Evolutionary conservation across 2,797 vertebrate species (phyloP).

Genomic region (Anguilla pacifica): DNA sequence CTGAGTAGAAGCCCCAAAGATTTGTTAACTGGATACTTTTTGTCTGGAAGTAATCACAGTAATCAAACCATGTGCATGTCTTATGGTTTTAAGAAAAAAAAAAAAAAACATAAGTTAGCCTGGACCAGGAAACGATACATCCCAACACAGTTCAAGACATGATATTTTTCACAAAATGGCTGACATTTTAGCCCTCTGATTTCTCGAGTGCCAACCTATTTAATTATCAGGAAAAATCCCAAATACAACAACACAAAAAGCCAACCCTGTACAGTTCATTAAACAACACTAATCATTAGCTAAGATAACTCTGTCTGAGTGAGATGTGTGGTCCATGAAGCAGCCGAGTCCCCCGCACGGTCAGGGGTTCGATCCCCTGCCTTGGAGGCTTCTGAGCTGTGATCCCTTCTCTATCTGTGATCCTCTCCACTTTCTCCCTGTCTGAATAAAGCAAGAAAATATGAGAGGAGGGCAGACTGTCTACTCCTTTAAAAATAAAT

Average conservation of each 20-base stretch:
- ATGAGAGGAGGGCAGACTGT: not conserved
- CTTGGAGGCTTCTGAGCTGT: not conserved
- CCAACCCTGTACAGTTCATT: not conserved
- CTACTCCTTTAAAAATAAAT: not conserved
- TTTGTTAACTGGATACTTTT: not conserved
- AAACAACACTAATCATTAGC: not conserved
- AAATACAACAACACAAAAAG: not conserved
- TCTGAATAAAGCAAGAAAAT: not conserved
- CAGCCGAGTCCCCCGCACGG: not conserved
- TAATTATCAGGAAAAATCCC: not conserved
- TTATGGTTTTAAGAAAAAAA: not conserved
- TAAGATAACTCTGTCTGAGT: not conserved
- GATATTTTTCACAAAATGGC: not conserved
- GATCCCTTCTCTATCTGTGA: not conserved
- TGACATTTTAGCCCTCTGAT: not conserved
- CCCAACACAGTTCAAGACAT: not conserved
- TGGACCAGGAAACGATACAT: not conserved
- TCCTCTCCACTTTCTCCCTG: not conserved
- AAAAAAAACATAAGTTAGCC: not conserved
- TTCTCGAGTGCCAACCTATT: not conserved
- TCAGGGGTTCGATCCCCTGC: not conserved
- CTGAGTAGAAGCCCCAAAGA: not conserved
- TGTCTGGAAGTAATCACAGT: no score
- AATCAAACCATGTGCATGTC: not conserved
- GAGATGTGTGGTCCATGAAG: not conserved